Evolutionary conservation across 53 echinoderm and acorn worm genomes (phyloP).

Genomic region (Hippasteria phrygiana): DNA sequence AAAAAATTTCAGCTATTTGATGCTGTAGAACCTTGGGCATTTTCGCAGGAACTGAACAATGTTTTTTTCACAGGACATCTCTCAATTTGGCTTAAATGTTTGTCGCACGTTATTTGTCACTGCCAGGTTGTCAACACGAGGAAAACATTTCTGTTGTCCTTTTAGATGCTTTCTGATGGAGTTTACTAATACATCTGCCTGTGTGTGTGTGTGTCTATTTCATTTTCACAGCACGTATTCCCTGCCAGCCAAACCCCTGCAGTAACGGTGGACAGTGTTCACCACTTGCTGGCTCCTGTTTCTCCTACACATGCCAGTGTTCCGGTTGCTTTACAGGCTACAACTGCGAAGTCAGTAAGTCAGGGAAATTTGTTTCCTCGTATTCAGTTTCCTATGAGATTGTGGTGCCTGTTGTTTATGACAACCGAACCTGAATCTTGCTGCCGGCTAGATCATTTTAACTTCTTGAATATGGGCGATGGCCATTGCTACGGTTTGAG

Average conservation of each 20-base stretch:
- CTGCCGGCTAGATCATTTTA: no score
- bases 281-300: conserved; percentile 46
- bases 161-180: neutral
- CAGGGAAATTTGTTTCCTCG: neutral
- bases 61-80: no score
- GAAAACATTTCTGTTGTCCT: neutral
- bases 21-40: no score
- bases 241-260: conserved; percentile 75
- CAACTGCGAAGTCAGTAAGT: conserved; percentile 73
- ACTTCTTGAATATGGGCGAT: no score
- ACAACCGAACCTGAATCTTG: no score
- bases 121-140: neutral
- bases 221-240: conserved; percentile 45
- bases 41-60: no score
- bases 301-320: conserved; percentile 74
- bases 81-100: no score
- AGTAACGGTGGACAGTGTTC: conserved; percentile 63
- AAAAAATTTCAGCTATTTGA: no score
- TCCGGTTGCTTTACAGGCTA: conserved; percentile 71
- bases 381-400: neutral
- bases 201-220: neutral
- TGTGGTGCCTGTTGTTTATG: no score
- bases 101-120: no score
- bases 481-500: no score
- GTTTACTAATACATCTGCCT: no score